phyloP scores from a whole-genome alignment of 2,888 invertebrate species.

The Epistrophella euchroma region DNA sequence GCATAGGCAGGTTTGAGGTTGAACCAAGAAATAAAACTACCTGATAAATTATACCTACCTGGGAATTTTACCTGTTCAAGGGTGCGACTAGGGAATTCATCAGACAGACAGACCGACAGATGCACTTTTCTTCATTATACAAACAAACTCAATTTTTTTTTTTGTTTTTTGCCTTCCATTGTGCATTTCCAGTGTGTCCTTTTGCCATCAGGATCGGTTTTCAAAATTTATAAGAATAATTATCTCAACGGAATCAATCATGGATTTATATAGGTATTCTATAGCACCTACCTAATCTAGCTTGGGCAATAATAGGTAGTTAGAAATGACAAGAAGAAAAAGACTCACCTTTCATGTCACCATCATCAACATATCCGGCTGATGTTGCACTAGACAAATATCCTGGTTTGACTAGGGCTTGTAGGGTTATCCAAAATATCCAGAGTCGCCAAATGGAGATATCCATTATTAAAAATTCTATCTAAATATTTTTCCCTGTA shows the following conservation, averaged over 20 bases:
- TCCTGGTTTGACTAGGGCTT: conserved; percentile 73
- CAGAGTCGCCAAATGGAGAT: conserved; percentile 68
- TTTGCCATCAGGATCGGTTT: conserved; percentile 49
- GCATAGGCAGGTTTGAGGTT: conserved; percentile 36
- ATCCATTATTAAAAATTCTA: conserved; percentile 44
- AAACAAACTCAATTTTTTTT: conserved; percentile 42
- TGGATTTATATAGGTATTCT: conserved; percentile 16
- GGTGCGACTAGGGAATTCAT: conserved; percentile 69
- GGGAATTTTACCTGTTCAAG: conserved; percentile 73
- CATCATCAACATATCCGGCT: conserved; percentile 82
- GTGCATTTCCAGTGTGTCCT: conserved; percentile 58
- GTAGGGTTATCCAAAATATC: conserved; percentile 77
- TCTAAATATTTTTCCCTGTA: not conserved
- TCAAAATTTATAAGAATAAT: conserved; percentile 12
- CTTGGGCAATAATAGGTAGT: not conserved
- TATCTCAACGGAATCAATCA: conserved; percentile 59
- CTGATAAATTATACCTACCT: conserved; percentile 62
- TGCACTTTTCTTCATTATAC: conserved; percentile 54
- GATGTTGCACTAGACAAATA: conserved; percentile 78
- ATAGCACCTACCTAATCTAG: not conserved
- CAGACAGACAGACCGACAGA: conserved; percentile 61
- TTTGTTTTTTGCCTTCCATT: conserved; percentile 22
- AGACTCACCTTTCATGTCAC: conserved; percentile 83
- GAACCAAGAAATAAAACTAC: conserved; percentile 53
- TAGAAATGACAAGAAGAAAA: not conserved